These are phyloP conservation scores for Etheostoma cragini DNA, from an alignment of 2,113 vertebrate genomes.

Conservation along the genomic window DNA sequence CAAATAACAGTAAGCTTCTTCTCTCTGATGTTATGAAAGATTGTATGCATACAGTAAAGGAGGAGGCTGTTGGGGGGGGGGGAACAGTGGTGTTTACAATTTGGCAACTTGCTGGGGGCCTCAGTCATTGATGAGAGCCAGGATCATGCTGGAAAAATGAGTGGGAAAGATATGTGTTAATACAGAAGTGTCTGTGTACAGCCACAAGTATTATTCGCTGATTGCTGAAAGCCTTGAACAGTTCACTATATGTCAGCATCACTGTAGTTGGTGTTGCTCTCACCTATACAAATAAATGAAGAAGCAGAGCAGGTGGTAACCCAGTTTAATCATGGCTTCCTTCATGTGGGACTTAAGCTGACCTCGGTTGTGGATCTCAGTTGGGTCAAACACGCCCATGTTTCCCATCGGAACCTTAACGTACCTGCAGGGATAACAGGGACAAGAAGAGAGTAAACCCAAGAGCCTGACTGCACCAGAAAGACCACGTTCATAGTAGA, in stretches of 20 bases:
- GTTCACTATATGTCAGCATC: neutral
- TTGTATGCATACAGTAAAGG: constrained; percentile 27
- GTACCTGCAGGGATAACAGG: constrained; percentile 81
- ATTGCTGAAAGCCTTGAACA: neutral
- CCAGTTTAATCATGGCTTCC: constrained; percentile 98
- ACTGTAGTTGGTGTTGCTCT: constrained; percentile 38
- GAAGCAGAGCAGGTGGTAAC: constrained; percentile 98
- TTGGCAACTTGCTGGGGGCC: constrained; percentile 35
- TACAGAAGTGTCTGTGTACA: neutral
- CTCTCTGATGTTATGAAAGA: constrained; percentile 29
- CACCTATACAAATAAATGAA: constrained; percentile 99
- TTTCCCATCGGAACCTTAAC: constrained; percentile 97
- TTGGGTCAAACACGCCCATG: constrained; percentile 98
- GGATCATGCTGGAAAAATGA: constrained; percentile 91
- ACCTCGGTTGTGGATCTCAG: constrained; percentile 98
- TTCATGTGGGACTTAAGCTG: constrained; percentile 99
- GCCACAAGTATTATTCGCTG: neutral
- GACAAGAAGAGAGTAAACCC: neutral
- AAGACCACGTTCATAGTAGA: too few relatives aligned
- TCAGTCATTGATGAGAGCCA: constrained; percentile 99
- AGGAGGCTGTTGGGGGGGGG: neutral
- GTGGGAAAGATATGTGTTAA: constrained; percentile 46
- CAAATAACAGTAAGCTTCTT: neutral
- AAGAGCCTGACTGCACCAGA: neutral
- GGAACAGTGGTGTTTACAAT: constrained; percentile 44